These are phyloP conservation scores for Hydrolagus colliei DNA, from an alignment of 2,797 vertebrate genomes.

Conservation along the genomic window DNA sequence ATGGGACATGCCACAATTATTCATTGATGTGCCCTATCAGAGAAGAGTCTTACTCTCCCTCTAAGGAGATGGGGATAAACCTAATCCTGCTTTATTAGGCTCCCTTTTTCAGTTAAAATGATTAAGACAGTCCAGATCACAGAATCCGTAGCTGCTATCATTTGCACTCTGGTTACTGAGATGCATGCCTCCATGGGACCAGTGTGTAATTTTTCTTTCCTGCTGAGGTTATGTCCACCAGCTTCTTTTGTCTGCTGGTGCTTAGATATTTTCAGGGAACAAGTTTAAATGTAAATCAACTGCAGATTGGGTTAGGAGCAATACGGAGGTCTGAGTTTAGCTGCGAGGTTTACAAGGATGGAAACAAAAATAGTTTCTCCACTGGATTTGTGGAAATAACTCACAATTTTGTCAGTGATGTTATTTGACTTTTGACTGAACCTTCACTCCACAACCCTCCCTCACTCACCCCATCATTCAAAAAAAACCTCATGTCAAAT, in stretches of 20 bases:
- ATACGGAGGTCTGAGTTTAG: not conserved
- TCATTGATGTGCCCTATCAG: too few species aligned
- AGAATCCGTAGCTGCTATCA: too few species aligned
- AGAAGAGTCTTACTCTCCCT: too few species aligned
- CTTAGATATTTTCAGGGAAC: not conserved
- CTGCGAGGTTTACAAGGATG: not conserved
- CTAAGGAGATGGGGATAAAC: not conserved
- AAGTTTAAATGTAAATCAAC: not conserved
- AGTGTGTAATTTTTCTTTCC: not conserved
- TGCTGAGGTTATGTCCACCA: not conserved
- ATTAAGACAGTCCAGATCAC: not conserved
- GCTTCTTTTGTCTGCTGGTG: not conserved
- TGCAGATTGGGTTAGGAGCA: not conserved
- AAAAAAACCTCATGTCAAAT: too few species aligned
- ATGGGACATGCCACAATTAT: too few species aligned
- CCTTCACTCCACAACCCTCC: too few species aligned
- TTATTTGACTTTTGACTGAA: too few species aligned
- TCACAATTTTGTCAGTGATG: too few species aligned
- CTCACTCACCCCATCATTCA: too few species aligned
- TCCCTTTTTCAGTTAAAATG: not conserved
- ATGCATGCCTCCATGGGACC: not conserved
- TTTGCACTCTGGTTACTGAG: too few species aligned
- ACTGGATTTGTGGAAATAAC: not conserved
- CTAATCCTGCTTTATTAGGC: not conserved
- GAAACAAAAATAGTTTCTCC: conserved; percentile 26